These are phyloP conservation scores for Erebia palarica DNA, from an alignment of 2,888 invertebrate species.

Conservation along the genomic window DNA sequence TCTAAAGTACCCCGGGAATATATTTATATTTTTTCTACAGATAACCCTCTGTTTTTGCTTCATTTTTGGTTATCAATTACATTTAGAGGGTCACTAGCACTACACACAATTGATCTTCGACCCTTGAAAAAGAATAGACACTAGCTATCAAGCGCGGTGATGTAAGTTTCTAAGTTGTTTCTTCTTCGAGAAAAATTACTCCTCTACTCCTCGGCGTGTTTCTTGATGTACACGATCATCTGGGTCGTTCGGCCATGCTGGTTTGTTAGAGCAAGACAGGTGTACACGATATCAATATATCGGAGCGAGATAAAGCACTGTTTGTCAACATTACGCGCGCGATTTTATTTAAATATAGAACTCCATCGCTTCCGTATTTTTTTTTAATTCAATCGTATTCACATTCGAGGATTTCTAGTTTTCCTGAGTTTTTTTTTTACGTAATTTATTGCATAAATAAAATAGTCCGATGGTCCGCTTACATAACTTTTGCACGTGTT, in stretches of 20 bases:
- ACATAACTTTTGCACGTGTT: slow-evolving; percentile 19
- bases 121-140: no score
- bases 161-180: no score
- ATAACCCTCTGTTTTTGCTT: no score
- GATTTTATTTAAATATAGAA: slow-evolving; percentile 65
- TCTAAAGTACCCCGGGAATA: no score
- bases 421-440: slow-evolving; percentile 25
- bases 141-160: no score
- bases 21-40: no score
- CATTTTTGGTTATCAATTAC: no score
- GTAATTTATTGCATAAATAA: slow-evolving; percentile 21
- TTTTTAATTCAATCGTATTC: slow-evolving; percentile 38
- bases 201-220: background rate
- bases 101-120: no score
- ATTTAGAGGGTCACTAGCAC: no score
- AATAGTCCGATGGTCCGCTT: background rate
- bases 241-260: slow-evolving; percentile 38
- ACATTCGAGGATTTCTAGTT: slow-evolving; percentile 38
- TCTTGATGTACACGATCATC: slow-evolving; percentile 34
- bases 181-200: background rate
- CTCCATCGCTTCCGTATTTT: slow-evolving; percentile 45
- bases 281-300: slow-evolving; percentile 26
- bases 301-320: slow-evolving; percentile 52
- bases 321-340: slow-evolving; percentile 66
- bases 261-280: slow-evolving; percentile 41